These are phyloP conservation scores for Parazoanthus darwini DNA, from an alignment of 92 coral and sea anemone genomes.

Conservation along the genomic window DNA sequence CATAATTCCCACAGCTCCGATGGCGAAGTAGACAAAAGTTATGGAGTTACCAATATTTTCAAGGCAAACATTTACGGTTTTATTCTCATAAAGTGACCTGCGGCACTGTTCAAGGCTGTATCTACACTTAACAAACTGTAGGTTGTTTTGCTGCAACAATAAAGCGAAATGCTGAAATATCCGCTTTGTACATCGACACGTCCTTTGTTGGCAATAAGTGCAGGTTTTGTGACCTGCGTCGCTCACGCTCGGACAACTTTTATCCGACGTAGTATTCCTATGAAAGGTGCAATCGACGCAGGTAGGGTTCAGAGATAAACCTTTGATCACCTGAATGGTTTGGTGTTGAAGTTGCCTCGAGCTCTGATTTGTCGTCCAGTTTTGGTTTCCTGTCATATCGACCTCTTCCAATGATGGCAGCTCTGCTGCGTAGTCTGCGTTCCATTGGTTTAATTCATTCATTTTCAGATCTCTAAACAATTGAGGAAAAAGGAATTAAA, in stretches of 20 bases:
- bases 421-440: not conserved
- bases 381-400: not conserved
- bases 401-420: not conserved
- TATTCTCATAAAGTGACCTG: constrained; percentile 4
- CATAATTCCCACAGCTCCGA: constrained; percentile 16
- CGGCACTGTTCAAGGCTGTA: not conserved
- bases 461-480: constrained; percentile 16
- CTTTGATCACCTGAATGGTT: not conserved
- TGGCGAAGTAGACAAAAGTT: constrained; percentile 3
- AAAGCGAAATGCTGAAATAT: not conserved
- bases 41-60: constrained; percentile 1
- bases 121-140: not conserved
- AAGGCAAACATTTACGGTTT: constrained; percentile 1
- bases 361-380: not conserved
- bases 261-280: not conserved
- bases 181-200: not conserved
- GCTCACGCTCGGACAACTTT: not conserved
- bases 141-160: not conserved
- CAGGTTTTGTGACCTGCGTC: not conserved
- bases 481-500: not conserved
- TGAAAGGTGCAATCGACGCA: constrained; percentile 10
- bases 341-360: not conserved
- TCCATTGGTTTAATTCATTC: constrained; percentile 5
- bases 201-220: not conserved
- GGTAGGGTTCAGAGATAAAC: not conserved